Evolutionary conservation across 2,113 vertebrate species (phyloP).

Genomic region (Corvus cornix): DNA sequence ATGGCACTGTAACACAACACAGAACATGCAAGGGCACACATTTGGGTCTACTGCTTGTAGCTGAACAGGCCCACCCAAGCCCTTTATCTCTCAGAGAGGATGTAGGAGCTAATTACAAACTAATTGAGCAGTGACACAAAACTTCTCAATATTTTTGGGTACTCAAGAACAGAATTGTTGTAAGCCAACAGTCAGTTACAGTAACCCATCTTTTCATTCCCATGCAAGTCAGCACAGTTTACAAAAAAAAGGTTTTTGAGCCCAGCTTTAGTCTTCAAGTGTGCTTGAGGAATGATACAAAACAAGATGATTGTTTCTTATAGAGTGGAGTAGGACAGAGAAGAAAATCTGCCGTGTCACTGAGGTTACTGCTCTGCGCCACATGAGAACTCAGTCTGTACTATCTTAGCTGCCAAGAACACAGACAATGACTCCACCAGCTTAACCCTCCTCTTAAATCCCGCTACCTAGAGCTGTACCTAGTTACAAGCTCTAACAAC

Average conservation of each 20-base stretch:
- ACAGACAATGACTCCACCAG: background rate
- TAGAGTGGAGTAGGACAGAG: background rate
- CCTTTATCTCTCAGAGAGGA: background rate
- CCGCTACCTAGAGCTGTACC: background rate
- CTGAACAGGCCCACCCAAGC: background rate
- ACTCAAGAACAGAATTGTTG: background rate
- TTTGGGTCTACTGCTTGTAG: background rate
- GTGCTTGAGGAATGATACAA: background rate
- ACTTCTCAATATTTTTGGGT: background rate
- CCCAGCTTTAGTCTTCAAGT: background rate
- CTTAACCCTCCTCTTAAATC: background rate
- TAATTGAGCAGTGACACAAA: background rate
- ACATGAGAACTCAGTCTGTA: background rate
- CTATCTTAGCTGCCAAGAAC: background rate
- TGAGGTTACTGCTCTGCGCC: background rate
- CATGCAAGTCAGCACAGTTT: background rate
- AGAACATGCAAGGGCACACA: fast-evolving
- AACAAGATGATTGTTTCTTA: background rate
- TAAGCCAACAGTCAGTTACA: background rate
- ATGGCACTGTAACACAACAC: background rate
- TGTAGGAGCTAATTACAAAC: background rate
- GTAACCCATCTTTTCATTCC: background rate
- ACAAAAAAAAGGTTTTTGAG: background rate
- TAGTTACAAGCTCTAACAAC: background rate
- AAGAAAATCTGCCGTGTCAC: background rate